Evolutionary conservation across 1,140 invertebrate genomes (phyloP).

Genomic region (Habropoda laboriosa): DNA sequence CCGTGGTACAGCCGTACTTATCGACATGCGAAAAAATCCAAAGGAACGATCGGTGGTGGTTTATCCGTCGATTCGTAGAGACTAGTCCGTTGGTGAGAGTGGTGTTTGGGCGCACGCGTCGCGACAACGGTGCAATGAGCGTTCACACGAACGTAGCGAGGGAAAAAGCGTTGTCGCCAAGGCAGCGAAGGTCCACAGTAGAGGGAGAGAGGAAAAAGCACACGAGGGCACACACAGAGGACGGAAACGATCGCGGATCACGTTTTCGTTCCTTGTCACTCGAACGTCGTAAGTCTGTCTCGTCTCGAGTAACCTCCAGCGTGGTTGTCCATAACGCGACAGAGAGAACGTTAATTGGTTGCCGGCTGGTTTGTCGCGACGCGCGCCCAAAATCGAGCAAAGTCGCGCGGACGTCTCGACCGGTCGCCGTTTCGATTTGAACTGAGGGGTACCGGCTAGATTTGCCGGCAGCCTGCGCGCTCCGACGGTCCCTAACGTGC

Average conservation of each 20-base stretch:
- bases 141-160: background rate
- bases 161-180: constrained; percentile 2
- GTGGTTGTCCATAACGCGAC: constrained; percentile 23
- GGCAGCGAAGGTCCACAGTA: background rate
- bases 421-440: constrained; percentile 40
- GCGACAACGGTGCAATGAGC: constrained; percentile 27
- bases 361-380: constrained; percentile 37
- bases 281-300: background rate
- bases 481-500: constrained; percentile 17
- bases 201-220: background rate
- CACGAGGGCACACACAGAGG: too few species aligned
- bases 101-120: constrained; percentile 49
- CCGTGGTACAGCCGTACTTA: too few species aligned
- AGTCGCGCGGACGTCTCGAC: constrained; percentile 17
- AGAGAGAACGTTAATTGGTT: too few species aligned
- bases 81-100: too few species aligned
- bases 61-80: too few species aligned
- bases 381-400: constrained; percentile 48
- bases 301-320: background rate
- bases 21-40: too few species aligned
- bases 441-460: constrained; percentile 33
- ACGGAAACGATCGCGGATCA: background rate
- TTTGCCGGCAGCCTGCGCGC: constrained; percentile 1
- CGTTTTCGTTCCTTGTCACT: background rate
- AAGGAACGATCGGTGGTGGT: too few species aligned